A percentile compares a stretch with the other conserved stretches of the same genome.
Evolutionary conservation across 2,888 invertebrate genomes (phyloP).

Genomic region (Byasa hedistus): DNA sequence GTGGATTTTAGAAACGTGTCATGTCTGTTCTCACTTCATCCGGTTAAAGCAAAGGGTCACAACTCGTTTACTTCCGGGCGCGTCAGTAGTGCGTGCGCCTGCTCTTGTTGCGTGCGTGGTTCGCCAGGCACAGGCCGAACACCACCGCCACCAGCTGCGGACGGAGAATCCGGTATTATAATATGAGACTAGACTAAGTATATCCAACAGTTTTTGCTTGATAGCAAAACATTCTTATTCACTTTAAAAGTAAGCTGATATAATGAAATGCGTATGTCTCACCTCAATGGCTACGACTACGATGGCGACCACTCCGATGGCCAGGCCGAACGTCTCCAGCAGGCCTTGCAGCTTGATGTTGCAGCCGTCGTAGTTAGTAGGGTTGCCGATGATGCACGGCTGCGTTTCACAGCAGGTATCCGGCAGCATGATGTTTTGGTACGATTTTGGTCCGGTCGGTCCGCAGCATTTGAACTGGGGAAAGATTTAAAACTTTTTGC

Average conservation of each 20-base stretch:
- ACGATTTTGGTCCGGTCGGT: constrained; percentile 56
- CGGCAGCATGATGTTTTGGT: constrained; percentile 50
- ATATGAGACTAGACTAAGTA: too few relatives aligned
- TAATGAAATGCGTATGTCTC: constrained; percentile 31
- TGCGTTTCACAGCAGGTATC: constrained; percentile 64
- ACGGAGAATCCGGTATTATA: too few relatives aligned
- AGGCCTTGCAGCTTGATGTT: constrained; percentile 54
- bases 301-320: constrained; percentile 82
- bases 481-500: background rate
- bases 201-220: too few relatives aligned
- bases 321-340: constrained; percentile 67
- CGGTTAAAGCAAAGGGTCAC: too few relatives aligned
- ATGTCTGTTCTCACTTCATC: too few relatives aligned
- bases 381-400: constrained; percentile 48
- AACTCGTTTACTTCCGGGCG: background rate
- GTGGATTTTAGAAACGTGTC: too few relatives aligned
- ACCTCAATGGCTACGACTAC: constrained; percentile 85
- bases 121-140: constrained; percentile 91
- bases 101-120: constrained; percentile 89
- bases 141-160: constrained; percentile 87
- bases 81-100: constrained; percentile 76
- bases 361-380: constrained; percentile 79
- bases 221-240: too few relatives aligned
- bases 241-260: background rate
- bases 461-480: constrained; percentile 82